Percentiles rank a stretch among this genome's conserved stretches.
Evolutionary conservation across 2,888 invertebrate species (phyloP).

Genomic region (Lepidocyrtinus sp.): DNA sequence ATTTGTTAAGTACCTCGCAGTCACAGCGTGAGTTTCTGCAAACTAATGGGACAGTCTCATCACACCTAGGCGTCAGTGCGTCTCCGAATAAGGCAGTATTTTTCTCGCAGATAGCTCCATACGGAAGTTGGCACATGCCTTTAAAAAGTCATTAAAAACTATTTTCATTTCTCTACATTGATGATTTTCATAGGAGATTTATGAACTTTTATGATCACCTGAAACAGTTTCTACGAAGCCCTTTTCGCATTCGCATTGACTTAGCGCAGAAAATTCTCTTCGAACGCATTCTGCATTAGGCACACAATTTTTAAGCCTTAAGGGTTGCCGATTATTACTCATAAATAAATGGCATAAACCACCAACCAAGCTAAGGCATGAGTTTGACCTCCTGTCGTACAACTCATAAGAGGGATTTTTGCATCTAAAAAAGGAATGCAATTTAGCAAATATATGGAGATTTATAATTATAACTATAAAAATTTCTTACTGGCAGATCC

Average conservation of each 20-base stretch:
- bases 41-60: constrained; percentile 58
- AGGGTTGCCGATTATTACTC: constrained; percentile 54
- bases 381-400: constrained; percentile 54
- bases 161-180: neutral
- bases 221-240: constrained; percentile 62
- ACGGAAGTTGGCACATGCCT: constrained; percentile 57
- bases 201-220: constrained; percentile 9
- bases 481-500: constrained; percentile 55
- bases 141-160: neutral
- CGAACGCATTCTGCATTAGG: constrained; percentile 62
- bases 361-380: constrained; percentile 59
- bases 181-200: too few species aligned
- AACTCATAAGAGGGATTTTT: constrained; percentile 64
- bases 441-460: too few species aligned
- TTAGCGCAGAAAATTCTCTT: constrained; percentile 57
- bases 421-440: constrained; percentile 58
- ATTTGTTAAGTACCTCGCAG: constrained; percentile 44
- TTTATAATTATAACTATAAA: too few species aligned
- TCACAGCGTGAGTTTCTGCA: constrained; percentile 51
- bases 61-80: constrained; percentile 52
- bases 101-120: constrained; percentile 51
- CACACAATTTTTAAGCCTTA: constrained; percentile 62
- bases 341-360: constrained; percentile 60
- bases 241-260: constrained; percentile 62
- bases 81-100: constrained; percentile 51